Percentiles rank a stretch among this genome's conserved stretches.
Conservation (phyloP, 2,797 vertebrate species). For the Sorex maritimensis region DNA sequence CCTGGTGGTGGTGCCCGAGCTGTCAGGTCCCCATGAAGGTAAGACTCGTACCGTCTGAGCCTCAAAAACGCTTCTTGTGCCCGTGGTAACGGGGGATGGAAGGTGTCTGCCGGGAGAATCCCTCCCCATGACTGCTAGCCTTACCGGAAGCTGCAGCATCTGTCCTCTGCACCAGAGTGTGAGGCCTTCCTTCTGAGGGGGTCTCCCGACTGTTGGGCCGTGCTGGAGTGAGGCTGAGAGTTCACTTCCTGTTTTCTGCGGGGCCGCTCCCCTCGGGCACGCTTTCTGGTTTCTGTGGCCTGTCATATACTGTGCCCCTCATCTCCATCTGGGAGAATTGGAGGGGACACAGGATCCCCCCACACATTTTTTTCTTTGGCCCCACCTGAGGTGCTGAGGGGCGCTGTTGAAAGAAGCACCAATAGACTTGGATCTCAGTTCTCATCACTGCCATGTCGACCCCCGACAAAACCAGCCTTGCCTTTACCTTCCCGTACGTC, state of each 20-base stretch:
- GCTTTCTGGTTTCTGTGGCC: slow-evolving; percentile 68
- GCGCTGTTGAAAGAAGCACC: background rate
- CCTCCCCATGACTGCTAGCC: too few relatives aligned
- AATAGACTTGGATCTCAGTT: background rate
- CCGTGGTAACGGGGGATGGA: too few relatives aligned
- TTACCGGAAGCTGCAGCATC: too few relatives aligned
- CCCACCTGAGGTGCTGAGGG: background rate
- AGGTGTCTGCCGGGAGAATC: too few relatives aligned
- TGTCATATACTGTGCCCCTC: background rate
- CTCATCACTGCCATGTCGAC: background rate
- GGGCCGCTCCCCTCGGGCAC: slow-evolving; percentile 37
- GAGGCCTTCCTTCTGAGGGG: slow-evolving; percentile 9
- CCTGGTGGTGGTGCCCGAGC: too few relatives aligned
- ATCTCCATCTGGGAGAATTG: slow-evolving; percentile 28
- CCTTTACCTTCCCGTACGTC: background rate
- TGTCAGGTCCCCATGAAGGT: too few relatives aligned
- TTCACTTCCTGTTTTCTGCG: slow-evolving; percentile 68
- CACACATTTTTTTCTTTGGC: background rate
- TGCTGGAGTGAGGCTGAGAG: slow-evolving; percentile 1
- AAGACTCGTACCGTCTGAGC: too few relatives aligned
- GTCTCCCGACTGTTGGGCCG: background rate
- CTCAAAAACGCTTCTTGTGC: too few relatives aligned
- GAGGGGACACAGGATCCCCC: background rate
- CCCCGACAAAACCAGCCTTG: background rate
- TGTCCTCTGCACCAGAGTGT: background rate